Conservation (phyloP, 2,113 vertebrate genomes). For the Petromus typicus region DNA sequence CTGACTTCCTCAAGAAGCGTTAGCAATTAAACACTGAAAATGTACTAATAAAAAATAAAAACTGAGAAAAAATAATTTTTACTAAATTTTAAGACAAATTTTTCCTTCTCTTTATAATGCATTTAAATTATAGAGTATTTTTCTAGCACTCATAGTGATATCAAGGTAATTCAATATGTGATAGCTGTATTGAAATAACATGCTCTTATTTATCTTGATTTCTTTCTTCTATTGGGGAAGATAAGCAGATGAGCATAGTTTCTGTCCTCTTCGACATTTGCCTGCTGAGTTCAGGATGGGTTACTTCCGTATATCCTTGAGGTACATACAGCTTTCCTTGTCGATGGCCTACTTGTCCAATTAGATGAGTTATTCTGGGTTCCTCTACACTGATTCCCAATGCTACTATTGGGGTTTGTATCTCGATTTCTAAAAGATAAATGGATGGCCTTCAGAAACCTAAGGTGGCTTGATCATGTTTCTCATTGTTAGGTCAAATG, state of each 20-base stretch:
- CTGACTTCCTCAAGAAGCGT: not conserved
- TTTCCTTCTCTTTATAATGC: slow-evolving; percentile 17
- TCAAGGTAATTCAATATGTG: slow-evolving; percentile 10
- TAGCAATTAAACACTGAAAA: not conserved
- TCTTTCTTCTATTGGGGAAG: slow-evolving; percentile 38
- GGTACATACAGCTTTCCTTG: not conserved
- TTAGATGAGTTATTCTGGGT: not conserved
- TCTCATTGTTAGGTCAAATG: not conserved
- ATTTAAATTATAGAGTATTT: not conserved
- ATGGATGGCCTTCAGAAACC: not conserved
- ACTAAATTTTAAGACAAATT: too few species aligned
- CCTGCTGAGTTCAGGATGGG: not conserved
- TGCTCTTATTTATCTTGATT: slow-evolving; percentile 12
- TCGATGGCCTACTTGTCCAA: not conserved
- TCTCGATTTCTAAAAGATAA: slow-evolving; percentile 10
- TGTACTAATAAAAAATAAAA: not conserved
- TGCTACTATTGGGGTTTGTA: not conserved
- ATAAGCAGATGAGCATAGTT: not conserved
- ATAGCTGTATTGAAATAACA: slow-evolving; percentile 12
- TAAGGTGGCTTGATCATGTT: slow-evolving; percentile 15
- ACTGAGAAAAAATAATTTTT: not conserved
- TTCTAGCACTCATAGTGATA: not conserved
- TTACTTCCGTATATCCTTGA: not conserved
- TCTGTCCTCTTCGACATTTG: not conserved
- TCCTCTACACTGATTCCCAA: not conserved